These are phyloP conservation scores for Pimpla rufipes DNA, from an alignment of 2,888 invertebrate genomes.

Conservation along the genomic window DNA sequence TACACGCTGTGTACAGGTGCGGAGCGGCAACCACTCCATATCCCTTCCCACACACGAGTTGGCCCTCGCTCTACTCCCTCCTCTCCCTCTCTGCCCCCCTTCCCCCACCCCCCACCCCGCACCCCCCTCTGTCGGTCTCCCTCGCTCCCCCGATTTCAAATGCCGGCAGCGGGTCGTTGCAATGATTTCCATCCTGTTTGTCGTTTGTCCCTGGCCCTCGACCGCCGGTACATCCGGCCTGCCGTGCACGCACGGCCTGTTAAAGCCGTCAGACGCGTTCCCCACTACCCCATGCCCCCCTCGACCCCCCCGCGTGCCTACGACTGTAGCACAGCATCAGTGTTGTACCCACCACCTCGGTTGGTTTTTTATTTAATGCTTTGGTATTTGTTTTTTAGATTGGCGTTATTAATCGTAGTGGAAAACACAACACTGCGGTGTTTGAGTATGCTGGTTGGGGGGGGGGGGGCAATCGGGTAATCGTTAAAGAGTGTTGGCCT, in stretches of 20 bases:
- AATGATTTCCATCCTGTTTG: constrained; percentile 76
- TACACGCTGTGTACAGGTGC: not conserved
- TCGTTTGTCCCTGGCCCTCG: constrained; percentile 69
- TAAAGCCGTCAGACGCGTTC: constrained; percentile 40
- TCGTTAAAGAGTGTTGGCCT: too few species aligned
- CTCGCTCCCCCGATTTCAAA: constrained; percentile 72
- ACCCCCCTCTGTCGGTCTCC: too few species aligned
- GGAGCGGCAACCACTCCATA: not conserved
- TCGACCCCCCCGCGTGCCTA: not conserved
- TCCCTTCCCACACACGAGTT: constrained; percentile 35
- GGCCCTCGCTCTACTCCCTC: constrained; percentile 37
- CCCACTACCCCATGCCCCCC: constrained; percentile 27
- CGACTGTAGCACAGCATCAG: not conserved
- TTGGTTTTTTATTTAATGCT: constrained; percentile 5
- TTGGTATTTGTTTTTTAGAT: not conserved
- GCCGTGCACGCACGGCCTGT: constrained; percentile 63
- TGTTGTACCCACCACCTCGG: not conserved
- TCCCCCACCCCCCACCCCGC: too few species aligned
- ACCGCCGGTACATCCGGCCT: constrained; percentile 54
- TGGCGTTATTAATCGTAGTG: too few species aligned
- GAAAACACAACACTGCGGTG: too few species aligned
- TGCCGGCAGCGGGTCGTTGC: constrained; percentile 71
- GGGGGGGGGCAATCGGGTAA: too few species aligned
- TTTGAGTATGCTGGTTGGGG: too few species aligned
- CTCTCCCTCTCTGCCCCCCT: too few species aligned